Evolutionary conservation across 2,888 invertebrate genomes (phyloP), one percentile per base, ranked within the genome.

Genomic region (Lepidonotus clava): DNA sequence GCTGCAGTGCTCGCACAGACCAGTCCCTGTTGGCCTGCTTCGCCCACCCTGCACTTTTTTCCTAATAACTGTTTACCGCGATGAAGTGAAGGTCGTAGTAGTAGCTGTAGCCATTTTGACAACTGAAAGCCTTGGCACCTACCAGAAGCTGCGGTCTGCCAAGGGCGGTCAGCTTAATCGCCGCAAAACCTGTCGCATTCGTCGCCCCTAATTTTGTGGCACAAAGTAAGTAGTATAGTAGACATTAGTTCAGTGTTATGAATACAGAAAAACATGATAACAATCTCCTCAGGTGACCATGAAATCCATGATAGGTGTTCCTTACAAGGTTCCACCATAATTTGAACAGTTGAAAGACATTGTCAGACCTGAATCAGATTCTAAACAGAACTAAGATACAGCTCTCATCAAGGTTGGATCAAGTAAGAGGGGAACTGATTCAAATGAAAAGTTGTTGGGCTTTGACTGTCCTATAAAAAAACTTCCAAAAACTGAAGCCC

Each of bases 111-210:
- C 71, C 32, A 71, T 24, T 8, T 36, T 38, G 71, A 32, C n/a
- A 56, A n/a, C n/a, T n/a, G n/a, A n/a, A 71, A 71, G 71, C 34
- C 32, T 28, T 11, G 32, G 24, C 77, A 86, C 92, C 96, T 95
- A 99, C 98, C 96, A 98, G 95, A 91, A 99, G 95, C 94, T 99
- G 98, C 83, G 99, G 99, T 93, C 99, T 96, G 91, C 99, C 99
- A 56, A 99, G 96, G 11, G 99, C 99, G 46, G 99, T 99, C 91
- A 99, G 95, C 95, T 99, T 99, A 89, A 99, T 96, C 66, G 99
- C 99, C 93, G 98, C 98, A 92, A 99, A 97, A 61, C 99, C 99
- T 36, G 98, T 98, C 89, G 98, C 97, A 94, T 97, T 96, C 51
- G 98, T 98, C 86, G 97, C 96, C 92, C 96, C 98, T 98, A 96